Evolutionary conservation across 2,797 vertebrate species (phyloP).

Genomic region (Macrochelys suwanniensis): DNA sequence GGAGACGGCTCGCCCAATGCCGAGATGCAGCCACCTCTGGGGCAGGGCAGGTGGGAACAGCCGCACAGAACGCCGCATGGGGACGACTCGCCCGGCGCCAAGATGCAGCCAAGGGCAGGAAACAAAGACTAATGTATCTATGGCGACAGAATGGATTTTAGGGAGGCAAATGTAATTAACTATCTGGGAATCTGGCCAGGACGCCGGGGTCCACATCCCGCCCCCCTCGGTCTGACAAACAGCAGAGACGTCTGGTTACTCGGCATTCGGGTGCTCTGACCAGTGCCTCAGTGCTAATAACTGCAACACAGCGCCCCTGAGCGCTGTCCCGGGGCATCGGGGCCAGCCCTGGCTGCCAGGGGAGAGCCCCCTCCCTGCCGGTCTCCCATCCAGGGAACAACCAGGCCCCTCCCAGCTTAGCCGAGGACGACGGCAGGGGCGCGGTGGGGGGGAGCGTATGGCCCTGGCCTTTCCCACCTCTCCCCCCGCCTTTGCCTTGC

Average conservation of each 20-base stretch:
- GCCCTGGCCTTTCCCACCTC: not conserved
- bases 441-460: no score
- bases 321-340: fast-evolving
- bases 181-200: not conserved
- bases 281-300: not conserved
- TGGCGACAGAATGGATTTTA: not conserved
- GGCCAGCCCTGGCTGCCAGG: not conserved
- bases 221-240: not conserved
- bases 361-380: not conserved
- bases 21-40: not conserved
- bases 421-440: fast-evolving
- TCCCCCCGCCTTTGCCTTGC: not conserved
- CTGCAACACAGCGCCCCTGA: not conserved
- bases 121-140: not conserved
- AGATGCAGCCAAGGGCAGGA: not conserved
- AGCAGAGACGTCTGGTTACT: not conserved
- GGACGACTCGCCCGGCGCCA: no score
- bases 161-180: not conserved
- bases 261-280: not conserved
- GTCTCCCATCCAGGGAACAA: not conserved
- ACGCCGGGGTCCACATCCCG: not conserved
- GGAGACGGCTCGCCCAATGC: not conserved
- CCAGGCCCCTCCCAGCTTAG: not conserved
- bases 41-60: not conserved
- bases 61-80: not conserved